Conservation (phyloP, 2,888 invertebrate species). For the Pediacus dermestoides region DNA sequence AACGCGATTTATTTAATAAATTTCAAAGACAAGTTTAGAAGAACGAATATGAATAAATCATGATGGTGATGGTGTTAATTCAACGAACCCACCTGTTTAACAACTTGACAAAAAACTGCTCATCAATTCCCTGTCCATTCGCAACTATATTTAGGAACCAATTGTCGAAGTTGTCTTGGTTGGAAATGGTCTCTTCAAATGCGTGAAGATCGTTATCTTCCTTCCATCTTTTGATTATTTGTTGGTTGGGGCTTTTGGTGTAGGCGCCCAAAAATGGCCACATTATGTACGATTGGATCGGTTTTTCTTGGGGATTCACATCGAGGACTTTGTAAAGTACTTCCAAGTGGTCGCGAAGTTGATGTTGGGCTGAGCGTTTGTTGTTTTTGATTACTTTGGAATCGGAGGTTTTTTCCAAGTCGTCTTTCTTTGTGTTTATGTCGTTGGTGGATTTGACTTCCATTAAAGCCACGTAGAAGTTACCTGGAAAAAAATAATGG, state of each 20-base stretch:
- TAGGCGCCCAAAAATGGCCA: conserved; percentile 43
- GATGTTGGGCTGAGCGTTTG: conserved; percentile 45
- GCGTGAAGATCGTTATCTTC: conserved; percentile 42
- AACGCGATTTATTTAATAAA: too few relatives aligned
- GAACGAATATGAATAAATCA: too few relatives aligned
- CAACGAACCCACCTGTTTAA: conserved; percentile 37
- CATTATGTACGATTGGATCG: conserved; percentile 40
- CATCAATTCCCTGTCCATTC: conserved; percentile 21
- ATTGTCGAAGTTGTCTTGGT: conserved; percentile 35
- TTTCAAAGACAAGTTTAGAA: too few relatives aligned
- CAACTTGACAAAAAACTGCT: conserved; percentile 33
- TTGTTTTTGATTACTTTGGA: conserved; percentile 45
- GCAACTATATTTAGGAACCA: conserved; percentile 40
- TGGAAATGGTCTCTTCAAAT: conserved; percentile 36
- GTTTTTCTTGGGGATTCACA: conserved; percentile 21
- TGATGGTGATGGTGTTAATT: too few relatives aligned
- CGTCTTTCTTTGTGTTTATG: conserved; percentile 26
- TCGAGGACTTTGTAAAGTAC: conserved; percentile 33
- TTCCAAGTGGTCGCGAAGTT: conserved; percentile 44
- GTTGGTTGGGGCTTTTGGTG: conserved; percentile 40
- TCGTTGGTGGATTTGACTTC: conserved; percentile 46
- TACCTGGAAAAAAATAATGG: conserved; percentile 7
- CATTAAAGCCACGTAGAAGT: conserved; percentile 28
- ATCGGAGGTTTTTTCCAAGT: conserved; percentile 38
- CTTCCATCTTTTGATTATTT: conserved; percentile 40